A percentile compares a stretch with the other conserved stretches of the same genome.
phyloP scores from a whole-genome alignment of 2,113 vertebrate genomes.

The Eulemur macaco region DNA sequence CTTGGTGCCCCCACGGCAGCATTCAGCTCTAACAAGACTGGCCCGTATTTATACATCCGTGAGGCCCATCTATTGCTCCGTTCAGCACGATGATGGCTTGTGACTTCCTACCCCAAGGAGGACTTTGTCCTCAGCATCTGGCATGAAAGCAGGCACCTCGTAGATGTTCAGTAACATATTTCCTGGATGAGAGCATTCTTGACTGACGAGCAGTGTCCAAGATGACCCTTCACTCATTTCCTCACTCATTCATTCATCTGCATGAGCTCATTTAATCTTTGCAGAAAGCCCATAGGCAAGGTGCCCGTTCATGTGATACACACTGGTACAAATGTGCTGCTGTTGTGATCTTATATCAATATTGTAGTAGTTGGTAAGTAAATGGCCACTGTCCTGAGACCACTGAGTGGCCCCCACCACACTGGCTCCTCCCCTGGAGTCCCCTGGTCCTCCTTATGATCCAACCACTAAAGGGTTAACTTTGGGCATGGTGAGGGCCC shows the following conservation, averaged over 20 bases:
- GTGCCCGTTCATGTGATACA: not conserved
- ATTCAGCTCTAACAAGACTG: not conserved
- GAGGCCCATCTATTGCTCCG: not conserved
- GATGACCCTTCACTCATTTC: not conserved
- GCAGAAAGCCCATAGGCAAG: not conserved
- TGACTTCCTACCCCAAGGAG: not conserved
- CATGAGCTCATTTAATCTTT: not conserved
- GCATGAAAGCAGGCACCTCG: not conserved
- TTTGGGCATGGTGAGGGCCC: too few relatives aligned
- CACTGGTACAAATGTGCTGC: not conserved
- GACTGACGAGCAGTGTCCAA: not conserved
- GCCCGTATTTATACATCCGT: rapidly evolving
- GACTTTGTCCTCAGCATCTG: not conserved
- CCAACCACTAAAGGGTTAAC: not conserved
- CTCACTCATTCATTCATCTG: not conserved
- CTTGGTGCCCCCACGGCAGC: rapidly evolving
- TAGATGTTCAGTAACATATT: not conserved
- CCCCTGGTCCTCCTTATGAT: not conserved
- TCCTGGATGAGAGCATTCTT: not conserved
- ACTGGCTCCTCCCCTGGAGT: not conserved
- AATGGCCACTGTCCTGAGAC: not conserved
- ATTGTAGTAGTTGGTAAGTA: not conserved
- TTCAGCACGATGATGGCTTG: not conserved
- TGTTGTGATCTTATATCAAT: not conserved
- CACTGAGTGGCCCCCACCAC: not conserved